Percentiles rank a stretch among this genome's conserved stretches.
phyloP scores from a whole-genome alignment of 2,888 invertebrate species.

The Ditula angustiorana region DNA sequence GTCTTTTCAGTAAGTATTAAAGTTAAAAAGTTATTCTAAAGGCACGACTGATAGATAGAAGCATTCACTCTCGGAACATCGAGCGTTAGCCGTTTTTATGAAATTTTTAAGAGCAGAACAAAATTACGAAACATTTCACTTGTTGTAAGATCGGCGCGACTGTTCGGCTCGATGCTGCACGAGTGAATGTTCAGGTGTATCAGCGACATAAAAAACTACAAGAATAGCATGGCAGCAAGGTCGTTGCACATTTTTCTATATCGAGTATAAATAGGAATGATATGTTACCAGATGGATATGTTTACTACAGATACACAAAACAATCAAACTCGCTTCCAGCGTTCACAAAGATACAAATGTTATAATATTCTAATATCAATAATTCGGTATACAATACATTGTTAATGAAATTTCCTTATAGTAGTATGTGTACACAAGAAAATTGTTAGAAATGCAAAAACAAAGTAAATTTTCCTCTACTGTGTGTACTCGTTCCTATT shows the following conservation, averaged over 20 bases:
- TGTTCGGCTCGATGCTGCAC: too few relatives aligned
- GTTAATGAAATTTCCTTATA: background rate
- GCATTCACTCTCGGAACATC: too few relatives aligned
- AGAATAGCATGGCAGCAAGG: slow-evolving; percentile 28
- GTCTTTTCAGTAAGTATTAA: background rate
- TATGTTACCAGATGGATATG: background rate
- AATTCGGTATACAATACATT: background rate
- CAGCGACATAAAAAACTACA: slow-evolving; percentile 1
- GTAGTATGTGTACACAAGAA: background rate
- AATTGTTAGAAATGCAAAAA: too few relatives aligned
- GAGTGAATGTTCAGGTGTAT: too few relatives aligned
- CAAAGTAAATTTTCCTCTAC: background rate
- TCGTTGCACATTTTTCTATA: slow-evolving; percentile 26
- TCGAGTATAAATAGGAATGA: slow-evolving; percentile 3
- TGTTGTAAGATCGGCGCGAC: background rate
- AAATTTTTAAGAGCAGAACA: too few relatives aligned
- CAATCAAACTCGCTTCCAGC: background rate
- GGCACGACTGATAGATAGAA: too few relatives aligned
- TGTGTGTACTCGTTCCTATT: background rate
- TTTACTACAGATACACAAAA: background rate
- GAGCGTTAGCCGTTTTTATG: too few relatives aligned
- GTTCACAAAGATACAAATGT: background rate
- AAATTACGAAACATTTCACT: too few relatives aligned
- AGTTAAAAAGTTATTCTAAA: slow-evolving; percentile 3
- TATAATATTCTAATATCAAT: background rate